Base-by-base conservation (phyloP, 2,888 invertebrate genomes). In the Drosophila buzzatii region DNA sequence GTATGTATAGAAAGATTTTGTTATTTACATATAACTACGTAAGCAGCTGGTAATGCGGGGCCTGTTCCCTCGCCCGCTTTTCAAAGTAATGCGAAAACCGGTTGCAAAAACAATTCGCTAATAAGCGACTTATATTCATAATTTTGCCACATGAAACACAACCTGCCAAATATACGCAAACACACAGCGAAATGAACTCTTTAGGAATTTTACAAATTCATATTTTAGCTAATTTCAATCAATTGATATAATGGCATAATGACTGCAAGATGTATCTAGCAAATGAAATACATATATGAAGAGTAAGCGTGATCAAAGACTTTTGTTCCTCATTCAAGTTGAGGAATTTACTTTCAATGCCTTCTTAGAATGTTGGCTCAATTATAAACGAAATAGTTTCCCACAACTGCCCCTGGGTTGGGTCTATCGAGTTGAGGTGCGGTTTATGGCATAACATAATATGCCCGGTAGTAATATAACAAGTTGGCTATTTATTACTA, bases 31-130 rank as follows among this genome's bases (percentile, higher is more conserved):
- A 35, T 45, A 60, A 35, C 33, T 76, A 58, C 58, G 58, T 45
- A 49, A 62, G 61, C 72, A 77, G 56, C 59, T 66, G 58, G 20
- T 60, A 51, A 57, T 69, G 35, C 27, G 35, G 69, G 69, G 52
- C 37, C 42, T 56, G 35, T 23, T 33, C 42, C 42, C 16, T 14
- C 4, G 41, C 20, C 49, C 23, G 44, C 10, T 66, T 70, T 44
- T 31, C 42, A 41, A 27, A 31, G 44, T 20, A 45, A 51, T 56
- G 33, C 33, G 27, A 56, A 67, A 85, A 77, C 88, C 81, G 81
- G 85, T 85, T 80, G 64, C 45, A 47, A 52, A 70, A 73, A 76
- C 73, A 85, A 67, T 74, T 72, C 37, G 67, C 74, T 65, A 79
- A 71, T 76, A 73, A 70, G 49, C 66, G 53, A 66, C 67, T 79